phyloP scores from a whole-genome alignment of 2,797 vertebrate species.

The Harpagifer antarcticus region DNA sequence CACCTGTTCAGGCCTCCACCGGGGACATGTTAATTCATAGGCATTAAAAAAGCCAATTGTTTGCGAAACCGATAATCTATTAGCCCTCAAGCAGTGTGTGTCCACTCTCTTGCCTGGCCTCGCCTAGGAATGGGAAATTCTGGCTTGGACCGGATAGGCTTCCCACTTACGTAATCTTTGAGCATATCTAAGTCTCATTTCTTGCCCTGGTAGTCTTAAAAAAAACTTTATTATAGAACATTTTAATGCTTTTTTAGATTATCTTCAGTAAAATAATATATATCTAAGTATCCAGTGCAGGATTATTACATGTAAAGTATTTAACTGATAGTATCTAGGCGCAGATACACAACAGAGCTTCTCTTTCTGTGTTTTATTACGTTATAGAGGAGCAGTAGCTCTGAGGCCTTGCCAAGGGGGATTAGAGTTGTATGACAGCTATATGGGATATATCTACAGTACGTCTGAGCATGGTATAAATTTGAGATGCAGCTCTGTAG shows the following conservation, averaged over 20 bases:
- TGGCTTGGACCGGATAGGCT: conserved; percentile 87
- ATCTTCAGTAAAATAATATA: conserved; percentile 2
- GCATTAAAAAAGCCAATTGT: conserved; percentile 89
- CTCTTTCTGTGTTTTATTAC: conserved; percentile 45
- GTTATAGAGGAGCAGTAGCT: conserved; percentile 40
- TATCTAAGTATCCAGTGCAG: neutral
- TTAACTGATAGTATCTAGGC: conserved; percentile 31
- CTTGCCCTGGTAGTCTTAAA: conserved; percentile 40
- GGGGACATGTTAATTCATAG: conserved; percentile 89
- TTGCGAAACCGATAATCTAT: conserved; percentile 88
- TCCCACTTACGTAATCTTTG: conserved; percentile 90
- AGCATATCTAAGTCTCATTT: conserved; percentile 77
- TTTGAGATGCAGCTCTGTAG: conserved; percentile 79
- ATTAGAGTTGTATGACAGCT: conserved; percentile 78
- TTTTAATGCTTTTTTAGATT: conserved; percentile 30
- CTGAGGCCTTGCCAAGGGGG: conserved; percentile 66
- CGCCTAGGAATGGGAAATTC: conserved; percentile 77
- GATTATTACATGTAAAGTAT: conserved; percentile 23
- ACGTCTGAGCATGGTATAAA: conserved; percentile 70
- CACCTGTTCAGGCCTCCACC: conserved; percentile 83
- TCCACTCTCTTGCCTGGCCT: conserved; percentile 79
- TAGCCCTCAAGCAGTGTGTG: conserved; percentile 82
- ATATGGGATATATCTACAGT: conserved; percentile 77
- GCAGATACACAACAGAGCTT: conserved; percentile 23
- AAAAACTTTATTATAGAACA: conserved; percentile 11